Percentiles rank a stretch among this genome's conserved stretches.
phyloP scores from a whole-genome alignment of 2,113 vertebrate species.

The Marcusenius ussheri region DNA sequence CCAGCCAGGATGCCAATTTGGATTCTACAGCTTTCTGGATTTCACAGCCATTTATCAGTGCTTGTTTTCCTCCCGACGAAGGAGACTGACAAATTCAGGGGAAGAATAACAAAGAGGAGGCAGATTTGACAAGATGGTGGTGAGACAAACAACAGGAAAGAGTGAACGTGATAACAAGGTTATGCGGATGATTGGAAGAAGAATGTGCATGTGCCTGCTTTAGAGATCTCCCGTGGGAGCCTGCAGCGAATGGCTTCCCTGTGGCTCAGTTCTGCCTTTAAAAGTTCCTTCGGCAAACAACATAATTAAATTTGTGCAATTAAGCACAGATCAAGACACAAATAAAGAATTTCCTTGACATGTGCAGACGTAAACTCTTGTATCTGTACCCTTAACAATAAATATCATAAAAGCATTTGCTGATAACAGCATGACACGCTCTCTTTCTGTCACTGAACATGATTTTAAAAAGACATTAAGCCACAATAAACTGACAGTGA shows the following conservation, averaged over 20 bases:
- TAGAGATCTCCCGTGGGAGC: background rate
- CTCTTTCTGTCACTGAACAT: background rate
- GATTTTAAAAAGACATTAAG: background rate
- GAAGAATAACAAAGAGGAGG: conserved; percentile 11
- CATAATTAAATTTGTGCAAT: conserved; percentile 22
- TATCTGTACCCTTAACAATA: background rate
- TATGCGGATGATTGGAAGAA: conserved; percentile 3
- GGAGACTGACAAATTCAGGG: background rate
- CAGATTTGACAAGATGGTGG: background rate
- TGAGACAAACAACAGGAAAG: conserved; percentile 23
- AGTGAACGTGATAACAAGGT: conserved; percentile 12
- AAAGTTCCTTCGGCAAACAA: conserved; percentile 1
- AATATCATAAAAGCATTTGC: background rate
- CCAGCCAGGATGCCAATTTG: background rate
- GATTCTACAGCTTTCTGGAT: background rate
- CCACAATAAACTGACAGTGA: background rate
- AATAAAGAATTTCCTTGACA: background rate
- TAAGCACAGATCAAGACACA: background rate
- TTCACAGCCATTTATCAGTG: background rate
- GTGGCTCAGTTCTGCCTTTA: background rate
- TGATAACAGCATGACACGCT: background rate
- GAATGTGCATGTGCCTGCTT: background rate
- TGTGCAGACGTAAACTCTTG: background rate
- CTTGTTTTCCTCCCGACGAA: background rate
- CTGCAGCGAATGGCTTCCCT: background rate